Evolutionary conservation across 2,888 invertebrate genomes (phyloP), one percentile per base, ranked within the genome.

Genomic region (Eupeodes latifasciatus): DNA sequence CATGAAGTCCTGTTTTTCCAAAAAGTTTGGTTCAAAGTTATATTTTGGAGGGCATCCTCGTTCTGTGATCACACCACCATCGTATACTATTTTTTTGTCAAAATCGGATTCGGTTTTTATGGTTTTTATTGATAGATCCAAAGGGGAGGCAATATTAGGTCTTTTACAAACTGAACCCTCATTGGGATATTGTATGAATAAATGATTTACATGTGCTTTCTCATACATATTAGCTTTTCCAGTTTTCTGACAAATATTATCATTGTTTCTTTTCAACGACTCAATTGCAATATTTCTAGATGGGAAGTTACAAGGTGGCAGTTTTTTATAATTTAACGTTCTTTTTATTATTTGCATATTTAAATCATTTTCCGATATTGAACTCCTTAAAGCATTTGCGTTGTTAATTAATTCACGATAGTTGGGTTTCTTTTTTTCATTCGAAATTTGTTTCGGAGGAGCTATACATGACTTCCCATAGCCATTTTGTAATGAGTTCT

Each of bases 71-170:
- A 89, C 40, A 89, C 61, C 27, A 1, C 14, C 75, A 88, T 71
- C 76, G 69, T 79, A 62, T 40, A 51, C 66, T 71, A 86, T 44
- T 34, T 27, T 91, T 91, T 82, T 97, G 96, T 0, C 98, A 0
- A 98, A 98, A 93, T 98, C 98, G 0, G 98, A 97, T 5, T 97
- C 96, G 72, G 97, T 97, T 92, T 97, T 96, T 0, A 98, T 96
- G 1, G 98, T 98, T 93, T 98, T 98, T 64, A 98, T 97, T 0
- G 98, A 98, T 75, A 98, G 94, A 94, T 98, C 98, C 84, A 98
- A 94, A 0, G 98, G 98, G 11, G 97, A 97, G 55, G 91, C 16
- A 11, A 14, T 36, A 47, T 57, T 62, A 49, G 47, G 49, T 19
- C 55, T 40, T 55, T 55, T 71, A 53, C 40, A 16, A 49, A 27